These are phyloP conservation scores for Sciurus niger DNA, from an alignment of 2,113 vertebrate genomes.

Conservation along the genomic window DNA sequence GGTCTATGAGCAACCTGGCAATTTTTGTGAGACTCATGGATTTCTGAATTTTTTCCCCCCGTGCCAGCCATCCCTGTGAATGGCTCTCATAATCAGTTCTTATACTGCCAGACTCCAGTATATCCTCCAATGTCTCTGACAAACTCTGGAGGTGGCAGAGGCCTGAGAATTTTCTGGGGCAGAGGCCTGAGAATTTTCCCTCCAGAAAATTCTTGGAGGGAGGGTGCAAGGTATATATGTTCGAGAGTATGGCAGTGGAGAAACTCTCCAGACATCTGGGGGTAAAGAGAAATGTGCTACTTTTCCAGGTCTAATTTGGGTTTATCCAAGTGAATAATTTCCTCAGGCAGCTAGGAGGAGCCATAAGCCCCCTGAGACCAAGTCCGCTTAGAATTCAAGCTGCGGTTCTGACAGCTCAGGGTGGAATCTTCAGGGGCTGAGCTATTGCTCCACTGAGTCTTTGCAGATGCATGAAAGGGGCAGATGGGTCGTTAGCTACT, in stretches of 20 bases:
- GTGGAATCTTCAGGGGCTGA: constrained; percentile 6
- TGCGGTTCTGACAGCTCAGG: constrained; percentile 49
- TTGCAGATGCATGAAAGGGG: not conserved
- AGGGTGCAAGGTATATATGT: not conserved
- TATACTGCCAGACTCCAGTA: not conserved
- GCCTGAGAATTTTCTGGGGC: not conserved
- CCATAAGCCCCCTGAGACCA: constrained; percentile 35
- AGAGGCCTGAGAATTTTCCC: constrained; percentile 17
- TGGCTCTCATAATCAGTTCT: not conserved
- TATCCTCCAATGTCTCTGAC: not conserved
- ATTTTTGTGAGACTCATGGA: not conserved
- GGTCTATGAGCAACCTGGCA: not conserved
- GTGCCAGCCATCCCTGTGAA: not conserved
- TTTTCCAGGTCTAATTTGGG: constrained; percentile 49
- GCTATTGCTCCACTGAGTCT: not conserved
- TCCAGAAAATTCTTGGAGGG: too few relatives aligned
- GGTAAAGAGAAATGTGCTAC: constrained; percentile 64
- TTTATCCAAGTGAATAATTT: constrained; percentile 76
- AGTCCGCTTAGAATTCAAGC: constrained; percentile 39
- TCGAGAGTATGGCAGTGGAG: not conserved
- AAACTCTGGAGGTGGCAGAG: constrained; percentile 2
- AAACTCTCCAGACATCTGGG: not conserved
- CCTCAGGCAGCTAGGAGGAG: constrained; percentile 65
- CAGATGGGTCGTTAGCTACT: not conserved
- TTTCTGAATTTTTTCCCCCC: not conserved